phyloP scores from a whole-genome alignment of 2,888 invertebrate species.

The Drosophila neutralis region DNA sequence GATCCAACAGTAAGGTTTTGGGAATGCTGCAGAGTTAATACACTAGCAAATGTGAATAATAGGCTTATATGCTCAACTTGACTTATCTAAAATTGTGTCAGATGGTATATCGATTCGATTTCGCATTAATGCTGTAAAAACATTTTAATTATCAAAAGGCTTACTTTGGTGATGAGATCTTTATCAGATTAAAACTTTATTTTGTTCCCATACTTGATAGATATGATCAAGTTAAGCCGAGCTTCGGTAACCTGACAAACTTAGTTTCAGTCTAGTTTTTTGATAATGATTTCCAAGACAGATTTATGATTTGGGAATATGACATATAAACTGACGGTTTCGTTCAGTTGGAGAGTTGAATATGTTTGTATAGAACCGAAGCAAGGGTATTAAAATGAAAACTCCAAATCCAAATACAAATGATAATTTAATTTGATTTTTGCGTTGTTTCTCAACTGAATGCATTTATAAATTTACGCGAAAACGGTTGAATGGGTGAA shows the following conservation, averaged over 20 bases:
- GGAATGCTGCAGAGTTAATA: conserved; percentile 9
- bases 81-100: background rate
- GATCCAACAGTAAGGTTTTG: background rate
- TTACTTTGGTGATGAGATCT: background rate
- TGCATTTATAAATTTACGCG: conserved; percentile 66
- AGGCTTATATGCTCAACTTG: background rate
- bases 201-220: background rate
- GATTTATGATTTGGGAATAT: background rate
- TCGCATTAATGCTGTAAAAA: background rate
- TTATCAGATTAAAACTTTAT: background rate
- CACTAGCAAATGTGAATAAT: conserved; percentile 12
- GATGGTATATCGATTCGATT: background rate
- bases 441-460: conserved; percentile 76
- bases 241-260: background rate
- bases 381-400: conserved; percentile 5
- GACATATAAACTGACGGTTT: background rate
- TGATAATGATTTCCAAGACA: background rate
- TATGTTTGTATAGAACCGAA: background rate
- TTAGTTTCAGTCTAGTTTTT: background rate
- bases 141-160: background rate
- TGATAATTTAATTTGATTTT: conserved; percentile 48
- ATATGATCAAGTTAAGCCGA: background rate
- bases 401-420: conserved; percentile 23
- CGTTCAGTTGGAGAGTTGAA: background rate
- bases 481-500: background rate